Percentiles rank a stretch among this genome's conserved stretches.
Evolutionary conservation across 37 sponge, comb jelly and placozoan genomes (phyloP).

Genomic region (Hexactinellida sp.): DNA sequence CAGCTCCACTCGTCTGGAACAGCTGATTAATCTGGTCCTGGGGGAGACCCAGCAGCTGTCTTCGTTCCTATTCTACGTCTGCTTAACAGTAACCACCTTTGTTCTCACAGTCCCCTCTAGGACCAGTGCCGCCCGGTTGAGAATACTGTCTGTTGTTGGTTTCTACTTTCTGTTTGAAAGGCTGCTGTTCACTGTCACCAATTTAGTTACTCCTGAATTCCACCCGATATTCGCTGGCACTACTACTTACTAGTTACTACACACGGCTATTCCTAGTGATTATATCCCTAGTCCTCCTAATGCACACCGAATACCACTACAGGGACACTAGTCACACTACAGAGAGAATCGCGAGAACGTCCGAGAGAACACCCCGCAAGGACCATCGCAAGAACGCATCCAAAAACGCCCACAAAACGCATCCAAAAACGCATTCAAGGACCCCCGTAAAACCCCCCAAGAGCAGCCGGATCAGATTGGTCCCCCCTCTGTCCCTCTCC

Average conservation of each 20-base stretch:
- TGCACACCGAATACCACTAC: not conserved
- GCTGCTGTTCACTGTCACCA: not conserved
- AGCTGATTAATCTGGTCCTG: not conserved
- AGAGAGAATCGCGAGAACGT: not conserved
- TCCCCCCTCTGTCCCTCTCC: no score
- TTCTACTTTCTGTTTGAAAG: not conserved
- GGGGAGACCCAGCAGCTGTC: constrained; percentile 8
- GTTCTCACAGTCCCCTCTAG: not conserved
- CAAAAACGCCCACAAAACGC: no score
- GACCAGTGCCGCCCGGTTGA: not conserved
- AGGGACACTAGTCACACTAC: not conserved
- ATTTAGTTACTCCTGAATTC: not conserved
- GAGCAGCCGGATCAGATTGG: no score
- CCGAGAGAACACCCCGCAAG: not conserved
- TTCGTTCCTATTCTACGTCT: not conserved
- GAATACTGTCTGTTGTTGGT: not conserved
- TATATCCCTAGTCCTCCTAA: not conserved
- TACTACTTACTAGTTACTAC: not conserved
- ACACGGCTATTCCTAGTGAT: not conserved
- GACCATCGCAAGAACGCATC: no score
- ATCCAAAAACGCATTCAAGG: no score
- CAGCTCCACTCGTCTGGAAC: not conserved
- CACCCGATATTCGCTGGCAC: not conserved
- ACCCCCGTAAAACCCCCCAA: no score
- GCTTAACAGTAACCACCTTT: not conserved